Base-by-base conservation (phyloP, 2,888 invertebrate genomes). In the Thysanoteuthis rhombus region DNA sequence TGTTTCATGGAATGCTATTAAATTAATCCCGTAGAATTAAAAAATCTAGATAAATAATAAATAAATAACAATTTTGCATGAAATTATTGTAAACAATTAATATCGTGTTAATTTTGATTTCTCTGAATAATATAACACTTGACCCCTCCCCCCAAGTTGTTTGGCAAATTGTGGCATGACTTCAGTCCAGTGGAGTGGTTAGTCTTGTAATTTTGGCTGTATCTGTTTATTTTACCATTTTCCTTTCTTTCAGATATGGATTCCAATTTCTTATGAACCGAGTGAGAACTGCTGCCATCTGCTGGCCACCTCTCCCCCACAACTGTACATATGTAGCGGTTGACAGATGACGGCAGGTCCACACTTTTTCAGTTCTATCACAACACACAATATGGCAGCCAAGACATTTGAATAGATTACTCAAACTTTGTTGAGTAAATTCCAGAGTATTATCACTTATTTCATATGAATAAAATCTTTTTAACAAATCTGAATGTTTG, bases 221-320 rank as follows among this genome's bases (percentile, higher is more conserved):
- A 16, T 75, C 58, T 58, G 58, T n/a, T 75, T 52, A 52, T 25
- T 4, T 75, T 92, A 32, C 16, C 42, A n/a, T 92, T 92, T 92
- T 42, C n/a, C 12, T 45, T 45, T 92, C 45, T 92, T 92, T 92
- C 92, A 92, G 92, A 92, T 92, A 92, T 92, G 92, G 92, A 92
- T 92, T 92, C 92, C n/a, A 92, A 92, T 45, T 92, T 92, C 42
- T 92, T 92, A 92, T 92, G 92, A 92, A 92, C 28, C 32, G 45
- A 92, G 42, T 92, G 92, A 92, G 45, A 45, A 16, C 92, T 92
- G 92, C 39, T 45, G 42, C 40, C 42, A 42, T 92, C 92, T 92
- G 92, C 42, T 42, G 42, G 40, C 91, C 91, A 42, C 12, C 32
- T 22, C 45, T 39, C 22, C 40, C 25, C 75, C 75, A 10, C 75